phyloP scores from a whole-genome alignment of 2,113 vertebrate genomes.

The Sceloporus tristichus region DNA sequence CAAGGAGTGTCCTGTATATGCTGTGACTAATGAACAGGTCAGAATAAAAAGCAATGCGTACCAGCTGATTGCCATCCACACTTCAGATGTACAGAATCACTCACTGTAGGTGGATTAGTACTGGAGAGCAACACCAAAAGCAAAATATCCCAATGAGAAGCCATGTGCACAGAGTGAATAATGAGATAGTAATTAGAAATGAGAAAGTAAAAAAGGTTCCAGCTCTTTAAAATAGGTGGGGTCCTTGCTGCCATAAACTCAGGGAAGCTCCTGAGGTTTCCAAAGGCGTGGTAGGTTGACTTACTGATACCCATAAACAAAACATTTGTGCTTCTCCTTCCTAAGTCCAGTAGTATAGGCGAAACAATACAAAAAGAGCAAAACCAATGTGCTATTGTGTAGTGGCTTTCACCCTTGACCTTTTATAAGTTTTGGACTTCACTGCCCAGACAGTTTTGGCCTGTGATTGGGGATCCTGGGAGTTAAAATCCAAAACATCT shows the following conservation, averaged over 20 bases:
- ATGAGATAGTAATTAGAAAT: not conserved
- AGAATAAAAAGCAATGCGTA: not conserved
- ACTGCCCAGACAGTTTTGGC: not conserved
- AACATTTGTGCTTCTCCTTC: not conserved
- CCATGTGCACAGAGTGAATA: not conserved
- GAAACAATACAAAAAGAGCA: not conserved
- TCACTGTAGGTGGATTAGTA: fast-evolving
- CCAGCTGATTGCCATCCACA: not conserved
- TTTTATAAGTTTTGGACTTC: not conserved
- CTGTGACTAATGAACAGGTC: conserved; percentile 1
- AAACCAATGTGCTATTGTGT: not conserved
- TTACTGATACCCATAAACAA: not conserved
- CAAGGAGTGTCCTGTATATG: not conserved
- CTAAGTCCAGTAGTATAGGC: not conserved
- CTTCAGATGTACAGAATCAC: not conserved
- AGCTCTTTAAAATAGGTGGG: fast-evolving
- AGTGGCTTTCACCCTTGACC: not conserved
- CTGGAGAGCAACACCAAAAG: not conserved
- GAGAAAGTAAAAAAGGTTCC: not conserved
- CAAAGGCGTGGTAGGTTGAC: not conserved
- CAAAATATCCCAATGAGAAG: not conserved
- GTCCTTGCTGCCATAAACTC: not conserved
- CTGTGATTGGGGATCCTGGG: no score
- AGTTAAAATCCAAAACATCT: no score
- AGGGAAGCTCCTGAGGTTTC: not conserved